A percentile compares a stretch with the other conserved stretches of the same genome.
Conservation (phyloP, 2,113 vertebrate species). For the Dipodomys spectabilis region DNA sequence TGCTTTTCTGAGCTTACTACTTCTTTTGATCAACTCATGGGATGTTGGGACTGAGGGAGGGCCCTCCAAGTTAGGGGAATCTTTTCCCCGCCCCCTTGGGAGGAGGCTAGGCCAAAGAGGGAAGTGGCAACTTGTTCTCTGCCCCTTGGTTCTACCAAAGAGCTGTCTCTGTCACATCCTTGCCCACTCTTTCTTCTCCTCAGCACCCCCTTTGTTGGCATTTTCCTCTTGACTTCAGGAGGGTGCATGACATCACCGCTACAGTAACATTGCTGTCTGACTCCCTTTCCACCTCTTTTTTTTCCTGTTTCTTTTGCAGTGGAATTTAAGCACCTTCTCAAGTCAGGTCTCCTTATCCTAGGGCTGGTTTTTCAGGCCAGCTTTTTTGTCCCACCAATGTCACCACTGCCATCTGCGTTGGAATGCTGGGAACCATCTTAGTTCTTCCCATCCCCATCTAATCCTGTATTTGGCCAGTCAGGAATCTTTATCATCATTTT, state of each 20-base stretch:
- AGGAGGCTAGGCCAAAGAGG: not conserved
- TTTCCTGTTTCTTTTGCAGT: slow-evolving; percentile 33
- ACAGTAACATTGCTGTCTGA: not conserved
- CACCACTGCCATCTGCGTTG: not conserved
- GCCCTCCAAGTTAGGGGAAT: not conserved
- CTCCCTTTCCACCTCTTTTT: not conserved
- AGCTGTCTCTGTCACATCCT: not conserved
- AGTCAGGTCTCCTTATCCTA: not conserved
- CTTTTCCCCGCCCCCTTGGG: not conserved
- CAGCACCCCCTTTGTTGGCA: not conserved
- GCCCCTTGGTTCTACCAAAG: fast-evolving
- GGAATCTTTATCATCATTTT: not conserved
- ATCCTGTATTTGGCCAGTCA: not conserved
- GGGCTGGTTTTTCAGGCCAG: not conserved
- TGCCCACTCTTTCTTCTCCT: not conserved
- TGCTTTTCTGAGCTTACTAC: not conserved
- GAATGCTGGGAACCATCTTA: not conserved
- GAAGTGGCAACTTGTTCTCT: not conserved
- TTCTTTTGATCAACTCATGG: not conserved
- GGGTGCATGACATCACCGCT: too few species aligned
- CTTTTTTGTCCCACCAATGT: not conserved
- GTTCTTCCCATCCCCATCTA: not conserved
- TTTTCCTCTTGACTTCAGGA: not conserved
- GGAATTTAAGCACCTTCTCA: not conserved
- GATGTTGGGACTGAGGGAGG: not conserved